A percentile compares a stretch with the other conserved stretches of the same genome.
phyloP scores from a whole-genome alignment of 2,797 vertebrate species.

The Fistularia tabacaria region DNA sequence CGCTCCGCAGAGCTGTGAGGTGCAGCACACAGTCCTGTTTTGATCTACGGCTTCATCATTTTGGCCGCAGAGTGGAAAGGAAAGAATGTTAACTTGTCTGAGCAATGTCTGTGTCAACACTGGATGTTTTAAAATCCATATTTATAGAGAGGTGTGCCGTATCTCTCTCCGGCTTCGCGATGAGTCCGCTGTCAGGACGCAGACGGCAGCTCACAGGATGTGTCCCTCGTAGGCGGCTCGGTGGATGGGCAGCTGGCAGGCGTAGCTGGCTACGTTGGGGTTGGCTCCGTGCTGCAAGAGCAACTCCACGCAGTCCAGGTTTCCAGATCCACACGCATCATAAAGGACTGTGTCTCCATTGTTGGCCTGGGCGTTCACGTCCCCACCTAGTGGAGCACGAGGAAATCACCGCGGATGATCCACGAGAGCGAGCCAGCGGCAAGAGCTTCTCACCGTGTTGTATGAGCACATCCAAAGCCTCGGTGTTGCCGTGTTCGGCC shows the following conservation, averaged over 20 bases:
- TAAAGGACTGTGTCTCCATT: constrained; percentile 82
- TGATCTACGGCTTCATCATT: constrained; percentile 15
- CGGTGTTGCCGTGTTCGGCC: constrained; percentile 78
- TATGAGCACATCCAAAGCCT: constrained; percentile 82
- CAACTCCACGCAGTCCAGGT: constrained; percentile 81
- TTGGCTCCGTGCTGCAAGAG: constrained; percentile 82
- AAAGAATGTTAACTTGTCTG: constrained; percentile 37
- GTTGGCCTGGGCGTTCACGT: constrained; percentile 77
- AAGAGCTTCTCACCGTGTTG: constrained; percentile 71
- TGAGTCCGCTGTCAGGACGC: no score
- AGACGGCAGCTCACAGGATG: constrained; percentile 77
- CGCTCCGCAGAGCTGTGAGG: constrained; percentile 39
- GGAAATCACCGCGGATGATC: constrained; percentile 6
- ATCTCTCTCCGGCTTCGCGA: no score
- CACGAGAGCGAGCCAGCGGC: neutral
- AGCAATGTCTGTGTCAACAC: constrained; percentile 6
- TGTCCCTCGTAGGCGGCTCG: constrained; percentile 84
- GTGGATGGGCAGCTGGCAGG: constrained; percentile 83
- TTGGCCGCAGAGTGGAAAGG: constrained; percentile 23
- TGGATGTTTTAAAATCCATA: constrained; percentile 13
- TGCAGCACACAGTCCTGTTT: constrained; percentile 20
- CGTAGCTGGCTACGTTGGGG: constrained; percentile 78
- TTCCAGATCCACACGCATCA: constrained; percentile 81
- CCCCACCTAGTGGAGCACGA: constrained; percentile 72
- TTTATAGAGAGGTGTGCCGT: neutral